Evolutionary conservation across 2,797 vertebrate species (phyloP), one percentile per base, ranked within the genome.

Genomic region (Hypotaenidia philippensis): DNA sequence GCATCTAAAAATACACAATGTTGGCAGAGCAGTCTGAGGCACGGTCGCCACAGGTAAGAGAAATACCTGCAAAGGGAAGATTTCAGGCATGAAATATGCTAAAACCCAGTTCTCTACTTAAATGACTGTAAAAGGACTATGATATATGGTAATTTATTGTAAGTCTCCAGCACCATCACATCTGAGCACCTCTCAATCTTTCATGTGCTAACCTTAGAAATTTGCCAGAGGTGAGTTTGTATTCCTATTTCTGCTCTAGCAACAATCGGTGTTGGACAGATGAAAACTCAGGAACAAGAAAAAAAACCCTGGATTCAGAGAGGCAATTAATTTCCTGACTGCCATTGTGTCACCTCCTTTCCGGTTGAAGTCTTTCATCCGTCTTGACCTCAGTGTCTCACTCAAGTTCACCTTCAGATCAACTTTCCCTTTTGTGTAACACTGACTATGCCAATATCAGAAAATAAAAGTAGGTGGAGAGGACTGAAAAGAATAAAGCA

Each of bases 41-140:
- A 68, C 6, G 31, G 68, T 47, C 74, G 74, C 44, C 47, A 79
- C 52, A 89, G 52, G 21, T 87, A 89, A 63, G 66, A 90, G 66
- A 84, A 93, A 80, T 83, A 78, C 15, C 56, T 55, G 26, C 25
- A 32, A 49, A 82, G 19, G 20, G 31, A 87, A 74, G 44, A 79
- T 70, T 88, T 94, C 90, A 92, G 70, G 78, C 59, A 74, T 89
- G 53, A 92, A 94, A 89, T 77, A 64, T 10, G 31, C 11, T 75
- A 85, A 92, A 94, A 1, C 4, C 3, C 22, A 53, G 84, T 90
- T 65, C 32, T 60, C 26, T 77, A 68, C 59, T 65, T 72, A 90
- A 87, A 76, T 49, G 25, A 59, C 63, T 68, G 56, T 4, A 68
- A 77, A 86, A 94, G 50, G 36, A 53, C 68, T 25, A 11, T 29